Conservation (phyloP, 1,140 invertebrate genomes). For the Whitmania pigra region DNA sequence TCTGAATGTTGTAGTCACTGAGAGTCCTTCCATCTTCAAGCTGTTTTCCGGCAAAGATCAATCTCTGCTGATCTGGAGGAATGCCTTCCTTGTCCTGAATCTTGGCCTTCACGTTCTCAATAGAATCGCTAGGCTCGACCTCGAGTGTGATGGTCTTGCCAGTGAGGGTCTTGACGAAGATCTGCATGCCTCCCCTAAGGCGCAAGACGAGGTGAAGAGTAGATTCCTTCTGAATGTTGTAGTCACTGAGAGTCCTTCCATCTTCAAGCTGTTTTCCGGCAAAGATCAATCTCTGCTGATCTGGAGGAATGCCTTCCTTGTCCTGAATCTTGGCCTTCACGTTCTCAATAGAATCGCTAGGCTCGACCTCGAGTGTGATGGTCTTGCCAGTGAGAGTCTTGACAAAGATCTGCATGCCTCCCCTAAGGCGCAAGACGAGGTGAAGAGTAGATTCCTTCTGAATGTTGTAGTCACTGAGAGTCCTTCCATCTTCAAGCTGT, state of each 20-base stretch:
- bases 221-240: conserved; percentile 24
- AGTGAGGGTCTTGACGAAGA: no score
- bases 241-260: conserved; percentile 34
- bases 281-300: conserved; percentile 49
- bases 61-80: no score
- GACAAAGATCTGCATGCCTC: conserved; percentile 74
- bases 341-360: conserved; percentile 42
- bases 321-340: conserved; percentile 44
- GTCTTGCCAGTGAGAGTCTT: conserved; percentile 78
- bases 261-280: conserved; percentile 54
- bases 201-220: conserved; percentile 50
- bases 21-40: no score
- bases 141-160: no score
- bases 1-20: no score
- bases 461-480: conserved; percentile 42
- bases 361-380: conserved; percentile 46
- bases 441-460: conserved; percentile 37
- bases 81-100: no score
- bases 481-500: conserved; percentile 53
- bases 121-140: no score
- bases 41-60: no score
- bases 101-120: no score
- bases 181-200: conserved; percentile 56
- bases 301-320: conserved; percentile 47
- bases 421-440: conserved; percentile 23